Base-by-base conservation (phyloP, 2,888 invertebrate genomes). In the Eupithecia centaureata region DNA sequence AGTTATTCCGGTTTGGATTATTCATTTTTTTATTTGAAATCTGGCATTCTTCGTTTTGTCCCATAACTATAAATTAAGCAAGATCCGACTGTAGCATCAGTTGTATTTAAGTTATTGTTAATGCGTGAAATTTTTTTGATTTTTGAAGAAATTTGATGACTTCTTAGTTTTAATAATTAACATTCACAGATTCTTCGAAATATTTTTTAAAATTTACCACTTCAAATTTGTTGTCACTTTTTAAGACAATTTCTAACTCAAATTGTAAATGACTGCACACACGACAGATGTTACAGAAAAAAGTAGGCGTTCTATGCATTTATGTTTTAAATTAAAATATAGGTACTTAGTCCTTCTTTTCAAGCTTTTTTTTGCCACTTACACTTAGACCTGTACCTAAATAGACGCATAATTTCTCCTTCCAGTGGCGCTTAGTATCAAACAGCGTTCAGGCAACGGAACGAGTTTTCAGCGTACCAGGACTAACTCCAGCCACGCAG, bases 391-490 rank as follows among this genome's bases (percentile, higher is more conserved):
- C 7, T 27, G 51, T 52, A 52, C 51, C 13, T 22, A 27, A 52
- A 25, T 15, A 52, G 2, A 15, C 25, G 10, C 27, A 7, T 27
- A 18, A 56, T n/a, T 8, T 32, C 10, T 42, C 3, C n/a, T 75
- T 73, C 5, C 94, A 96, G 82, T 97, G 97, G 97, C 96, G 95
- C 1, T 94, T 97, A 66, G 96, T 97, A 0, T 96, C 97, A 2
- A 97, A 96, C 87, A 97, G 97, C 81, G 96, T 97, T 71, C 96
- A 96, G 82, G 96, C 96, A 0, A 96, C 96, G 0, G 97, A 97
- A 81, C 95, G 97, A 65, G 96, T 96, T 52, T 97, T 96, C 88
- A 97, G 97, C 76, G 95, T 98, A 66, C 94, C 95, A 38, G 97
- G 97, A 62, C 92, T 98, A 33, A 94, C 95, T 70, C 96, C 97